Conservation (phyloP, 2,888 invertebrate species). For the Pocota personata region DNA sequence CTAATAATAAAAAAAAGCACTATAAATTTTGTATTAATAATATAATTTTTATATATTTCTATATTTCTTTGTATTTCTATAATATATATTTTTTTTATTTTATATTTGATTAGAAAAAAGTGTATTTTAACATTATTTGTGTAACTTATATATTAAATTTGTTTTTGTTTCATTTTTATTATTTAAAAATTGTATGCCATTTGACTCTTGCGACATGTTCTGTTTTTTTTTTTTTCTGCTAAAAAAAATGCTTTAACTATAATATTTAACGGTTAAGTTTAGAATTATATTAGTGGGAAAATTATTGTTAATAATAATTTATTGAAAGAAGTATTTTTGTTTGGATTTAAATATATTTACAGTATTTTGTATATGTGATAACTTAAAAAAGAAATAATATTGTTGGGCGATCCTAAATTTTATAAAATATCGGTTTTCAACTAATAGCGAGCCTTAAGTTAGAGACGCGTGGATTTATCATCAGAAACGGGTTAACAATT, state of each 20-base stretch:
- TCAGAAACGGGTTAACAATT: neutral
- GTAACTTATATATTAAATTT: conserved; percentile 41
- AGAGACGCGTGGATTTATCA: neutral
- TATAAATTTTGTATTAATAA: conserved; percentile 46
- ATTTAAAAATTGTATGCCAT: conserved; percentile 24
- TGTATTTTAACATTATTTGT: conserved; percentile 47
- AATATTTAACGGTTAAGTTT: conserved; percentile 21
- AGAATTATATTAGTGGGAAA: conserved; percentile 20
- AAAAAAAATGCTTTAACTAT: conserved; percentile 6
- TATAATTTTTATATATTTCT: conserved; percentile 47
- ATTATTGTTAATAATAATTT: conserved; percentile 27
- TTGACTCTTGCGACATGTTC: conserved; percentile 14
- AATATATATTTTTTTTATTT: conserved; percentile 30
- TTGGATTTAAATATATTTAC: conserved; percentile 14
- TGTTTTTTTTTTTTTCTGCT: neutral
- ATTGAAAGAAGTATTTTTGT: conserved; percentile 3
- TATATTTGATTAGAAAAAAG: conserved; percentile 53
- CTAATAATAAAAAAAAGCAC: too few species aligned
- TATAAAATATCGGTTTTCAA: neutral
- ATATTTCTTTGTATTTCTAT: conserved; percentile 45
- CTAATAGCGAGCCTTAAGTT: neutral
- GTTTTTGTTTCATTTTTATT: conserved; percentile 18
- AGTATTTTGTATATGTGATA: neutral
- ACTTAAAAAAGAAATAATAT: neutral
- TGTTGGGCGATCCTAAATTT: neutral